Evolutionary conservation across 2,113 vertebrate genomes (phyloP), one percentile per base, ranked within the genome.

Genomic region (Stegostoma tigrinum): DNA sequence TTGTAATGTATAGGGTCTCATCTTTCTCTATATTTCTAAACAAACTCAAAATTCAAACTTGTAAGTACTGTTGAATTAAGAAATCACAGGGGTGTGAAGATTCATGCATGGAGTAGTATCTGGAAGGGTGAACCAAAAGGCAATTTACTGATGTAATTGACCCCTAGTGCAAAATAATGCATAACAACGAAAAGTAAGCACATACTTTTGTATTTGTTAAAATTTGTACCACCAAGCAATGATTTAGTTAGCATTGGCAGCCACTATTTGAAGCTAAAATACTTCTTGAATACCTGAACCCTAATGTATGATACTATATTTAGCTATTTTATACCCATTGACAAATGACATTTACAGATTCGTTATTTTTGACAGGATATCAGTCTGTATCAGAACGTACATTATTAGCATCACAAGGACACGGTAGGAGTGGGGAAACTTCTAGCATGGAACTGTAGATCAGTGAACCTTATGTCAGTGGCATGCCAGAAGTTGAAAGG

Each of bases 281-380:
- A 55, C 55, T 55, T 87, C 52, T 87, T 52, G 30, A 87, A 48
- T 45, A 7, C 45, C 23, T 27, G 2, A 21, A 86, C 21, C 21
- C 23, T 48, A 24, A 52, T 10, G 2, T 48, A 27, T 42, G 24
- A n/a, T 17, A 17, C 78, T 38, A 30, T 19, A 45, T 86, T 86
- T 87, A 87, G 30, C 27, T 34, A 52, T 30, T 89, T 89, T 52
- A 30, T 89, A 24, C 21, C 24, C 7, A 89, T 52, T 61, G 27
- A 30, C 83, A 86, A 86, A 86, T 86, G 42, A 86, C 38, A 86
- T 86, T 48, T 86, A 86, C 42, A 86, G 83, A 86, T 86, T 48
- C 48, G 55, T 89, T 89, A 89, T 15, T 55, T 55, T 48, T 3
- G 86, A 89, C 27, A 61, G 48, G 78, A 30, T 14, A 55, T 30